Base-by-base conservation (phyloP, 1,140 invertebrate genomes). In the Lasaia peninsularis region DNA sequence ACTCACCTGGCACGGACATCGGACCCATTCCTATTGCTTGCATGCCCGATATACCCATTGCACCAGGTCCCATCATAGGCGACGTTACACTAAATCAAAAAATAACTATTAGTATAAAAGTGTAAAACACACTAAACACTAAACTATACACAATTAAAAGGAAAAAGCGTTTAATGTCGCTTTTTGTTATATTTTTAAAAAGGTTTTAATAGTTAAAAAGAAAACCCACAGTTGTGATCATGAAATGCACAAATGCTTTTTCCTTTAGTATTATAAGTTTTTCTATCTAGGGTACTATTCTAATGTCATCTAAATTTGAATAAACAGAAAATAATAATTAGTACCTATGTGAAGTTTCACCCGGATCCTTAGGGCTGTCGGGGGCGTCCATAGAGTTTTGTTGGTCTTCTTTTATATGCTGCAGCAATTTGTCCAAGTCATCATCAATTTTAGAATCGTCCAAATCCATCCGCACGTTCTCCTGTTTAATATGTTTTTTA, bases 371-470 rank as follows among this genome's bases (percentile, higher is more conserved):
- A 0, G 95, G 95, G 65, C 95, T 96, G 65, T 96, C 95, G 0
- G 95, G 95, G 1, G 94, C 93, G 67, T 96, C 95, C 93, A 96
- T 94, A 14, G 93, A 95, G 71, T 96, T 96, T 66, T 97, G 95
- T 72, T 97, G 96, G 50, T 95, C 95, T 71, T 96, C 95, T 81
- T 97, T 97, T 56, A 98, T 98, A 65, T 97, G 94, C 76, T 98
- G 96, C 14, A 98, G 87, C 18, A 98, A 80, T 82, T 97, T 96
- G 65, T 96, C 96, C 0, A 98, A 84, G 75, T 98, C 96, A 72
- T 97, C 96, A 71, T 98, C 96, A 56, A 98, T 96, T 85, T 97
- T 97, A 33, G 95, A 95, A 73, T 97, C 96, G 78, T 97, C 96
- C 67, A 94, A 94, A 78, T 97, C 96, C 92, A 94, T 93, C 33